Evolutionary conservation across 2,113 vertebrate genomes (phyloP), one percentile per base, ranked within the genome.

Genomic region (Phasianus colchicus): DNA sequence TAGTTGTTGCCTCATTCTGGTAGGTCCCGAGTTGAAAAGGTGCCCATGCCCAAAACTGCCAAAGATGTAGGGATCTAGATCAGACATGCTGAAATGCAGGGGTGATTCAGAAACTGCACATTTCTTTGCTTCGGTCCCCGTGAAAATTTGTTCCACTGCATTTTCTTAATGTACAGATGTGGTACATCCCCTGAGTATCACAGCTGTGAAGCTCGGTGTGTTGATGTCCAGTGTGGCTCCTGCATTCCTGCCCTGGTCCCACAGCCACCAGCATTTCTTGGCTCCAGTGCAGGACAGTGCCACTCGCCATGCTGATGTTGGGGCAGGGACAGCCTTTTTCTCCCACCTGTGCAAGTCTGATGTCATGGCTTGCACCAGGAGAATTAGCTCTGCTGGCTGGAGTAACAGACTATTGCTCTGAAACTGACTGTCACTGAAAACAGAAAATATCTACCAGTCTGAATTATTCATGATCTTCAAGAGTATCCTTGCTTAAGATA

Each of bases 191-290:
- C 21, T 4, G 25, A 72, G 42, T 18, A 24, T 20, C 45, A 22
- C 34, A 81, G 78, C 48, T 58, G 8, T 25, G 19, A 10, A 42
- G 72, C 66, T n/a, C 54, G 55, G 18, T 8, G 4, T 6, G 24
- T 0, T 17, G 18, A 7, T 48, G 54, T 63, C 64, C 0, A 0
- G 1, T 19, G n/a, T 9, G 71, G 54, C 69, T 91, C 60, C 0
- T 0, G 21, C 6, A 3, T 34, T 25, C 55, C 38, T 24, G 13
- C 60, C 4, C 58, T 42, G 32, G 45, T 22, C 43, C 36, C n/a
- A 67, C 24, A 65, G 34, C 2, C 43, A 38, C 32, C 8, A 63
- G 71, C 29, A 34, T 11, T 5, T 61, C 47, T 58, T 0, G 0
- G 38, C 45, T 81, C 25, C 71, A 40, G 25, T 30, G 8, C 18